Base-by-base conservation (phyloP, 2,113 vertebrate species). In the Neodon shergylaensis region DNA sequence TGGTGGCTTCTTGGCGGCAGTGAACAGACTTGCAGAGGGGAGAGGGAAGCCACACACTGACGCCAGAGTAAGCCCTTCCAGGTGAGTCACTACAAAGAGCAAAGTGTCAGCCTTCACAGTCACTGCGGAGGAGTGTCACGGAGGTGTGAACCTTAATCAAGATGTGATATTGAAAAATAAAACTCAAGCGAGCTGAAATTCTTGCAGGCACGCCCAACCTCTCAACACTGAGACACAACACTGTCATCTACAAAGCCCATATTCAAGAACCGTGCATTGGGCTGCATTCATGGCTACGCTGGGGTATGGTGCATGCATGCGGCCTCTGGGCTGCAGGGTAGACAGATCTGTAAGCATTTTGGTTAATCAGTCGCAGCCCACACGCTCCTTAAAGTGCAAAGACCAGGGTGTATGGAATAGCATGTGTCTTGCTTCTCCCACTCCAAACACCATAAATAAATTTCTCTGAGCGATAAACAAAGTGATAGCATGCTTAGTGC, bases 281-380 rank as follows among this genome's bases (percentile, higher is more conserved):
- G 61, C 39, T 31, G 82, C 42, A 44, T 85, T 47, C 26, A 33
- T 12, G 44, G 7, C 82, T 66, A 3, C 47, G 4, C 61, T 6
- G 16, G 61, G 39, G 0, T 33, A 7, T 1, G 4, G 61, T 21
- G 8, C 16, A 10, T 19, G 8, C 0, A 10, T 19, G 8, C 0
- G 42, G 61, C 26, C 39, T 47, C 39, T 22, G 16, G 61, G 8
- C 28, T 33, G 39, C 39, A 65, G 58, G 39, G 24, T 19, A 14
- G n/a, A 65, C 82, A 65, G n/a, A 10, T 31, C 58, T 10, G 7
- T 28, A 42, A 31, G 42, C 47, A 22, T 10, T 74, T 87, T 47
- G 21, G 78, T 9, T 66, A 13, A 76, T 3, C 8, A 24, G 36
- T 42, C 21, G 81, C 12, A 36, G 28, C 66, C 39, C 31, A 10